Percentiles rank a stretch among this genome's conserved stretches.
phyloP scores from a whole-genome alignment of 2,888 invertebrate genomes.

The Heliconius erato region DNA sequence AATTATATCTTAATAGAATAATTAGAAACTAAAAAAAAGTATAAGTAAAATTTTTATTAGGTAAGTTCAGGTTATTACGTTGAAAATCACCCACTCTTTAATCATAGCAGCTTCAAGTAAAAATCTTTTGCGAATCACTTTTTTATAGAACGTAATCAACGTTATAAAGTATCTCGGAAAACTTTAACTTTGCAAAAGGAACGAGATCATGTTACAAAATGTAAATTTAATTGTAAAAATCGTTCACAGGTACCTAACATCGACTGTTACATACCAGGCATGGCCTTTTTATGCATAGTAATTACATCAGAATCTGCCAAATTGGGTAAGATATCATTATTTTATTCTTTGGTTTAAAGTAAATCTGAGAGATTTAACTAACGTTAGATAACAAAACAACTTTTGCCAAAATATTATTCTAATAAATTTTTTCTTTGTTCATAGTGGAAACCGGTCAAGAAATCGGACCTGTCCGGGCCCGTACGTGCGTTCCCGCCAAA shows the following conservation, averaged over 20 bases:
- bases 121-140: neutral
- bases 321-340: slow-evolving; percentile 65
- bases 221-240: neutral
- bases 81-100: neutral
- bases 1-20: neutral
- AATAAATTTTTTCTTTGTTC: neutral
- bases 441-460: slow-evolving; percentile 80
- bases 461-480: slow-evolving; percentile 80
- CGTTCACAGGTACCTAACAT: slow-evolving; percentile 75
- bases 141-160: neutral
- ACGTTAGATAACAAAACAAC: no score
- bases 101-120: slow-evolving; percentile 1
- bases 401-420: no score
- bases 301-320: slow-evolving; percentile 82
- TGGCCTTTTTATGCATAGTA: slow-evolving; percentile 79
- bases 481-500: slow-evolving; percentile 80
- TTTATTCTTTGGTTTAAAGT: neutral
- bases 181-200: neutral
- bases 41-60: no score
- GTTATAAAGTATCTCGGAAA: neutral
- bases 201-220: neutral
- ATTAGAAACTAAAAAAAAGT: neutral
- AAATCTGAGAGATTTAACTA: neutral
- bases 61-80: neutral
- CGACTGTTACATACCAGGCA: slow-evolving; percentile 82